These are phyloP conservation scores for Euwallacea similis DNA, from an alignment of 1,140 invertebrate species.

Conservation along the genomic window DNA sequence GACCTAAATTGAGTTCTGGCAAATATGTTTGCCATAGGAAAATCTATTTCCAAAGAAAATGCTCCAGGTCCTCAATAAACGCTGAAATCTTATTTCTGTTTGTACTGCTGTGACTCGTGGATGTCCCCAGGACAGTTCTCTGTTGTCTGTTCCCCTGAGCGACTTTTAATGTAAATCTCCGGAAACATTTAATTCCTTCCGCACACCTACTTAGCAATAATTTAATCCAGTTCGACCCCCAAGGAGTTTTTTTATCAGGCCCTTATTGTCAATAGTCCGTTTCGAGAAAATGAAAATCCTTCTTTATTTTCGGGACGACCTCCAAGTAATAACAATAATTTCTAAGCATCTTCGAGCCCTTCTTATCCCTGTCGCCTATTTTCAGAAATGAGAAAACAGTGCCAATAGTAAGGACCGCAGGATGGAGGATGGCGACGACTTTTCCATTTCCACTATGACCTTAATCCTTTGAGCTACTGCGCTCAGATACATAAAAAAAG, in stretches of 20 bases:
- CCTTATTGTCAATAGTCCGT: constrained; percentile 7
- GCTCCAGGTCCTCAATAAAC: constrained; percentile 24
- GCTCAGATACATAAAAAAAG: constrained; percentile 19
- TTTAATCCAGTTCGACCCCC: not conserved
- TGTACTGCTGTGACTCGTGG: constrained; percentile 16
- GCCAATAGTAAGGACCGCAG: constrained; percentile 32
- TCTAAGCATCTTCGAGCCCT: constrained; percentile 30
- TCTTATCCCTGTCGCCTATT: constrained; percentile 30
- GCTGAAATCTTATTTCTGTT: constrained; percentile 24
- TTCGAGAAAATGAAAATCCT: constrained; percentile 23
- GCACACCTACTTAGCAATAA: not conserved
- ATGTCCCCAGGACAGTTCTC: constrained; percentile 15
- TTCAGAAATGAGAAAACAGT: constrained; percentile 40
- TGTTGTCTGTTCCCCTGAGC: constrained; percentile 10
- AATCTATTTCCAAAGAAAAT: constrained; percentile 25
- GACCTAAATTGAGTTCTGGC: constrained; percentile 18
- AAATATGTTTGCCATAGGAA: constrained; percentile 15
- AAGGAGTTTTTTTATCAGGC: not conserved
- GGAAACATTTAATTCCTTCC: not conserved
- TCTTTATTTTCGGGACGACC: not conserved
- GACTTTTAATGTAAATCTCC: constrained; percentile 10
- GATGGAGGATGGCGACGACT: constrained; percentile 19
- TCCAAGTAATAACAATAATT: constrained; percentile 33
- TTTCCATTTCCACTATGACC: constrained; percentile 27
- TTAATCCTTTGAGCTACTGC: constrained; percentile 37